These are phyloP conservation scores for Diceros bicornis DNA, from an alignment of 2,797 vertebrate species.

Conservation along the genomic window DNA sequence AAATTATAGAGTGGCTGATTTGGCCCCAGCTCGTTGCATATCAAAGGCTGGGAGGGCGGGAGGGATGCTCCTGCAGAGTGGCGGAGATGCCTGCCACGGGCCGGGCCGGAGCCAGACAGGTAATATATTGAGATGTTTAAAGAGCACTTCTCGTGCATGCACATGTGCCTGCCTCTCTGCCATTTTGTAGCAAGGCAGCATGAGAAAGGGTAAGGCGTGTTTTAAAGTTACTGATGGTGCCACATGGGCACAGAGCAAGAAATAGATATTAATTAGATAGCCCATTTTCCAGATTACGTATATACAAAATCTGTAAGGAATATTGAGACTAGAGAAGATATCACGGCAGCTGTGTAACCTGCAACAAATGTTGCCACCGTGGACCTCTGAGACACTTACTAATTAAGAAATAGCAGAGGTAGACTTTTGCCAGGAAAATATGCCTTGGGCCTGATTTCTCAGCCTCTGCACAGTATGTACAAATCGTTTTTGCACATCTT, in stretches of 20 bases:
- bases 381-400: not conserved
- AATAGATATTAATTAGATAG: not conserved
- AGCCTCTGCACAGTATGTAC: too few relatives aligned
- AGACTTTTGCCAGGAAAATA: not conserved
- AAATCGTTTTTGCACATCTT: not conserved
- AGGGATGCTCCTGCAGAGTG: conserved; percentile 77
- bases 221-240: not conserved
- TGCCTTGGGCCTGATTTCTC: not conserved
- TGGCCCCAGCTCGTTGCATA: conserved; percentile 87
- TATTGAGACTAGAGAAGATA: not conserved
- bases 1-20: conserved; percentile 86
- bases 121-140: conserved; percentile 84
- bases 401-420: not conserved
- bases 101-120: conserved; percentile 75
- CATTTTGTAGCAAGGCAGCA: not conserved
- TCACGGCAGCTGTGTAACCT: not conserved
- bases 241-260: not conserved
- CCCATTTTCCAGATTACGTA: not conserved
- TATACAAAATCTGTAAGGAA: not conserved
- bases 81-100: conserved; percentile 19
- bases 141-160: not conserved
- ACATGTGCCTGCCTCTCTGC: not conserved
- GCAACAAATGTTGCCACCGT: not conserved
- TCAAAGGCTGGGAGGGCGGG: conserved; percentile 86
- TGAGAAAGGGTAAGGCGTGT: not conserved